Conservation (phyloP, 2,797 vertebrate species). For the Zalophus californianus region DNA sequence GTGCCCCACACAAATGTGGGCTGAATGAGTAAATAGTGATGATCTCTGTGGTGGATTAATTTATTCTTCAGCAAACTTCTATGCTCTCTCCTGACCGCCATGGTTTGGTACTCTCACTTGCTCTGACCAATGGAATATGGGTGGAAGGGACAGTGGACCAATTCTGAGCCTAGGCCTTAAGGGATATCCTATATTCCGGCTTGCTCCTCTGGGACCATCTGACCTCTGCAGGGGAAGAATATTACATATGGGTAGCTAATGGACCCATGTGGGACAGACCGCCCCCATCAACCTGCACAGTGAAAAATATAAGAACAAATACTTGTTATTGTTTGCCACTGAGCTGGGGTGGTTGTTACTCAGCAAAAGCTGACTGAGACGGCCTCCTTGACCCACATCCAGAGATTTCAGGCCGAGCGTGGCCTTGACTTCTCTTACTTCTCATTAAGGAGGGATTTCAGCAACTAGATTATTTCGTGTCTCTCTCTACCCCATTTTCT, state of each 20-base stretch:
- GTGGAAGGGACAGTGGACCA: background rate
- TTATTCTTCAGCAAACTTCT: background rate
- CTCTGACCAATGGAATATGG: background rate
- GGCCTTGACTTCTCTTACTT: background rate
- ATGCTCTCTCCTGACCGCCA: background rate
- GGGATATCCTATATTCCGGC: background rate
- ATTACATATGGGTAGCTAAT: background rate
- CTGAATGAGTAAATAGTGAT: background rate
- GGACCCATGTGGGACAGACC: background rate
- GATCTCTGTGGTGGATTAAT: background rate
- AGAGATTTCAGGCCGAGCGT: background rate
- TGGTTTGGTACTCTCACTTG: background rate
- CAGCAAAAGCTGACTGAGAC: background rate
- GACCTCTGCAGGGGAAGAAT: background rate
- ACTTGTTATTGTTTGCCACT: background rate
- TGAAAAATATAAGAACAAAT: background rate
- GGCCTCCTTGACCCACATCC: background rate
- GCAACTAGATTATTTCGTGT: background rate
- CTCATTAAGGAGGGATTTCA: background rate
- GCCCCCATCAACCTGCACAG: background rate
- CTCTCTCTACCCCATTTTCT: background rate
- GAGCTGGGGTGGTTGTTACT: background rate
- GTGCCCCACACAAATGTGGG: background rate
- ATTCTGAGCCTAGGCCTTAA: background rate
- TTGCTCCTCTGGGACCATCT: background rate